phyloP scores from a whole-genome alignment of 2,797 vertebrate genomes.

The Sebastes aleutianus region DNA sequence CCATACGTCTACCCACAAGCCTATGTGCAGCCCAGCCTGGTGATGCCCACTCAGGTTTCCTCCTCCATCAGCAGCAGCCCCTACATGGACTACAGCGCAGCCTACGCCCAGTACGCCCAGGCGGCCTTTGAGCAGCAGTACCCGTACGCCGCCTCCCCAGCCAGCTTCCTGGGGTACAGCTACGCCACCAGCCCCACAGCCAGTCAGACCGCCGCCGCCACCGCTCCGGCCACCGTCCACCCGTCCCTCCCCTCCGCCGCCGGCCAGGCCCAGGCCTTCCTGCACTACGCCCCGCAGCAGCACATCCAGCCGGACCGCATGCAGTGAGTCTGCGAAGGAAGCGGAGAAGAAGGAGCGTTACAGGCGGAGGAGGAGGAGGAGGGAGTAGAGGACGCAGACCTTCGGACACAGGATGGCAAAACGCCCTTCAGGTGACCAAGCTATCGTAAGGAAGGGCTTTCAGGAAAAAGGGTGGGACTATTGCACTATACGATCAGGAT shows the following conservation, averaged over 20 bases:
- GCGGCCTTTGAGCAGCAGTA: slow-evolving; percentile 92
- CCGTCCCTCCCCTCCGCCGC: slow-evolving; percentile 77
- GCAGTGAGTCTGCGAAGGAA: slow-evolving; percentile 81
- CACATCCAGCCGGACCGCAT: slow-evolving; percentile 92
- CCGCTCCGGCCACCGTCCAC: slow-evolving; percentile 78
- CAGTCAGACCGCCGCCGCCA: slow-evolving; percentile 64
- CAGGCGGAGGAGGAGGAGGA: neutral
- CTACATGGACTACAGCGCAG: slow-evolving; percentile 90
- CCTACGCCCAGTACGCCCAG: slow-evolving; percentile 90
- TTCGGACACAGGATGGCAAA: slow-evolving; percentile 40
- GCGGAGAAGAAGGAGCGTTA: neutral
- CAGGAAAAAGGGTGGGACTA: slow-evolving; percentile 72
- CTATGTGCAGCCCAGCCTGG: slow-evolving; percentile 91
- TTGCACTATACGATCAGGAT: slow-evolving; percentile 77
- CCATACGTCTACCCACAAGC: slow-evolving; percentile 92
- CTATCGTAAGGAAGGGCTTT: slow-evolving; percentile 59
- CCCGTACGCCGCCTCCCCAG: slow-evolving; percentile 89
- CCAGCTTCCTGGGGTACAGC: slow-evolving; percentile 87
- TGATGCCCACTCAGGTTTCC: slow-evolving; percentile 89
- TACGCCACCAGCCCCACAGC: slow-evolving; percentile 82
- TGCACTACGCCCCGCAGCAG: slow-evolving; percentile 91
- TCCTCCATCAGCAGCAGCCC: slow-evolving; percentile 86
- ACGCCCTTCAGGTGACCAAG: slow-evolving; percentile 17
- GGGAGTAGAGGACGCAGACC: neutral
- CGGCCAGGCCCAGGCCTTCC: slow-evolving; percentile 79